Conservation (phyloP, 2,113 vertebrate genomes). For the Chaetodon auriga region DNA sequence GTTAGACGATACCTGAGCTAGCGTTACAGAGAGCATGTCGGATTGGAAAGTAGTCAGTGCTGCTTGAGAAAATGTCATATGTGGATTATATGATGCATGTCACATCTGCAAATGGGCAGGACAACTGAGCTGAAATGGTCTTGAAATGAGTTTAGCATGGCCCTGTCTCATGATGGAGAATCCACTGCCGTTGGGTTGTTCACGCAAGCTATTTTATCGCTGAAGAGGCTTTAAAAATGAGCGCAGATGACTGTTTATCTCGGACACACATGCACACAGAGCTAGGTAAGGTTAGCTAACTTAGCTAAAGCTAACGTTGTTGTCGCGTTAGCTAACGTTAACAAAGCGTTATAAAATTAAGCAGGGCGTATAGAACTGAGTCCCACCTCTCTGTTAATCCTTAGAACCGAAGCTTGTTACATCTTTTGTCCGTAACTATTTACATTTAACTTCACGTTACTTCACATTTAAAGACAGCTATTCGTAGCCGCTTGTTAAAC, state of each 20-base stretch:
- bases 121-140: background rate
- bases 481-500: background rate
- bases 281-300: slow-evolving; percentile 35
- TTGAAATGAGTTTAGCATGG: background rate
- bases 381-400: slow-evolving; percentile 44
- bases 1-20: background rate
- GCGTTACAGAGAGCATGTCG: too few species aligned
- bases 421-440: background rate
- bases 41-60: too few species aligned
- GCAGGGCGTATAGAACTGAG: background rate
- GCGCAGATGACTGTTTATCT: background rate
- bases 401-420: background rate
- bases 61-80: background rate
- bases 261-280: background rate
- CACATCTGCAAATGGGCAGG: slow-evolving; percentile 3
- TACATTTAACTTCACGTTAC: background rate
- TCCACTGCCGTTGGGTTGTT: fast-evolving
- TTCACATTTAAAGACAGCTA: background rate
- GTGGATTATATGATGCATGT: background rate
- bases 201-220: background rate
- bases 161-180: background rate
- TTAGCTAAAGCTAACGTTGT: slow-evolving; percentile 48
- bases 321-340: slow-evolving; percentile 19
- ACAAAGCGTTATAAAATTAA: too few species aligned
- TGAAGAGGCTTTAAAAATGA: background rate